Base-by-base conservation (phyloP, 2,797 vertebrate genomes). In the Apogon talboti region DNA sequence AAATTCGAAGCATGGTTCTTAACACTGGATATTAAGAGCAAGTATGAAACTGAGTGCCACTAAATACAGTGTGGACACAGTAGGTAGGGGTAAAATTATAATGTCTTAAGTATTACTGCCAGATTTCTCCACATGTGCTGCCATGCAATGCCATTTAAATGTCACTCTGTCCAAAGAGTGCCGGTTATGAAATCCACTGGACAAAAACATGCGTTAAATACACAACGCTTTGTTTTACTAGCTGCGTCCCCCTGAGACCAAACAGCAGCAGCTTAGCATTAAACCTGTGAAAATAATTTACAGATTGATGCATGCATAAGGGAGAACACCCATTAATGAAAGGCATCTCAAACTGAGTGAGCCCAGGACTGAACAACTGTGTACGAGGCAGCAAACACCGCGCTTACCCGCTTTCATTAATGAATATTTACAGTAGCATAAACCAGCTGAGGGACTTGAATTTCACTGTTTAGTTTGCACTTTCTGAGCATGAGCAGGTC, bases 1-100 rank as follows among this genome's bases (percentile, higher is more conserved):
- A 76, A 82, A 81, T 62, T 55, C 59, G 24, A 71, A 59, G 53
- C 1, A 9, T 50, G 30, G 21, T 49, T 86, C 64, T 70, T 53
- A 58, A 44, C 56, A 15, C 8, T 19, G 40, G 21, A 74, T 45
- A 85, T 82, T 71, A 74, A 57, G 45, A 71, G 28, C 30, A 66
- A 45, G 35, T 42, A 47, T 33, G 60, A 56, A 72, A 46, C 65
- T 41, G 38, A 74, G 63, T 54, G 57, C 54, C 30, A 57, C 40
- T 14, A 40, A 58, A 42, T 47, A 52, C 45, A 38, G 12, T 63
- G 56, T 18, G 49, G 44, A 65, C 49, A 19, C 40, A 37, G 18
- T 37, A 12, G 4, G 21, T 44, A 47, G 2, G 11, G 35, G 13
- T 28, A 19, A 28, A 54, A 60, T 50, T 35, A 56, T 30, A 40